These are phyloP conservation scores for Hemistola chrysoprasaria DNA, from an alignment of 2,888 invertebrate genomes.

Conservation along the genomic window DNA sequence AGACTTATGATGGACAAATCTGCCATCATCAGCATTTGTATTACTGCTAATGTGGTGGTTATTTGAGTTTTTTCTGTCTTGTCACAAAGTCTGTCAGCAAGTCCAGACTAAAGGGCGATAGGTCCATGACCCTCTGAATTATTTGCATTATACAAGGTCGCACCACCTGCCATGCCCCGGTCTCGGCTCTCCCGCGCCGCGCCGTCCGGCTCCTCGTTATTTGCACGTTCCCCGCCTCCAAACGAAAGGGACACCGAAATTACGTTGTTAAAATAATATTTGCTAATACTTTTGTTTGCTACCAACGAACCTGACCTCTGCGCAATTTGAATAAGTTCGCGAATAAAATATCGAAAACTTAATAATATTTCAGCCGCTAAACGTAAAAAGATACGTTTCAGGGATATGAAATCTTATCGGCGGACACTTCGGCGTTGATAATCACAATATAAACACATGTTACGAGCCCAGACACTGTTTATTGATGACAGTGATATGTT, in stretches of 20 bases:
- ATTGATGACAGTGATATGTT: neutral
- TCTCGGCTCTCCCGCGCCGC: conserved; percentile 26
- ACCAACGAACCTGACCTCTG: conserved; percentile 9
- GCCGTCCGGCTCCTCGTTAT: conserved; percentile 9
- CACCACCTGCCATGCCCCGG: conserved; percentile 48
- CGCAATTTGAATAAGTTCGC: neutral
- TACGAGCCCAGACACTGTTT: conserved; percentile 1
- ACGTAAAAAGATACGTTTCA: conserved; percentile 1
- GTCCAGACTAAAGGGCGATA: conserved; percentile 37
- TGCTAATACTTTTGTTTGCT: conserved; percentile 11
- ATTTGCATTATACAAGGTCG: conserved; percentile 64
- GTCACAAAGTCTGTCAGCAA: conserved; percentile 21
- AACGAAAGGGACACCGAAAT: conserved; percentile 27
- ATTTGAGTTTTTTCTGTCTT: neutral
- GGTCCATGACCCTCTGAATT: conserved; percentile 57
- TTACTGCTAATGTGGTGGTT: too few species aligned
- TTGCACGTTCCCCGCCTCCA: conserved; percentile 7
- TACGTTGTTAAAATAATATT: conserved; percentile 27
- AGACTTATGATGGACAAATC: too few species aligned
- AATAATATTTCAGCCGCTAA: neutral
- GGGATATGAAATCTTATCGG: conserved; percentile 12
- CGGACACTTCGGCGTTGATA: neutral
- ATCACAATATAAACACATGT: conserved; percentile 14
- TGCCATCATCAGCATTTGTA: too few species aligned
- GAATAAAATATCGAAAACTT: conserved; percentile 3